These are phyloP conservation scores for Centropristis striata DNA, from an alignment of 2,113 vertebrate species.

Conservation along the genomic window DNA sequence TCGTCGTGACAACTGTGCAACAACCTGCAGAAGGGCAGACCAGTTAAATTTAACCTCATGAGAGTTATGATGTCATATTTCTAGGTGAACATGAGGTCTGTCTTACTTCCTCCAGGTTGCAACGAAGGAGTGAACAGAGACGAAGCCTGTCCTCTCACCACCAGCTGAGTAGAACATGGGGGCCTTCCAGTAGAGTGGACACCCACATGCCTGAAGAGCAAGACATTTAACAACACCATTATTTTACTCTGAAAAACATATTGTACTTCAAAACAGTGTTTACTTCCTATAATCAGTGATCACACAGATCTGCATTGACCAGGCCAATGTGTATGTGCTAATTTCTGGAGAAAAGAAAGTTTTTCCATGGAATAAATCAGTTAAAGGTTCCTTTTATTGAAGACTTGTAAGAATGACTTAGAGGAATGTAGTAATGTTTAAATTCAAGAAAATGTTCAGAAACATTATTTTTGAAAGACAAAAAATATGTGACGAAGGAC, in stretches of 20 bases:
- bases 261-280: not conserved
- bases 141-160: constrained; percentile 93
- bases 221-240: constrained; percentile 10
- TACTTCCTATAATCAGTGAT: constrained; percentile 24
- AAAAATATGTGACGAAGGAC: no score
- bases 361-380: constrained; percentile 5
- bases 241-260: constrained; percentile 12
- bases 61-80: not conserved
- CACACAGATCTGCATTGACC: not conserved
- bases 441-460: no score
- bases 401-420: no score
- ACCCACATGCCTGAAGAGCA: constrained; percentile 90
- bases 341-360: not conserved
- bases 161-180: constrained; percentile 94
- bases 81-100: not conserved
- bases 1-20: constrained; percentile 94
- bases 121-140: constrained; percentile 93
- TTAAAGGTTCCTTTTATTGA: no score
- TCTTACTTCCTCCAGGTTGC: constrained; percentile 97
- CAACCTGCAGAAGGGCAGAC: constrained; percentile 84
- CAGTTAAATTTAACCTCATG: not conserved
- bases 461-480: no score
- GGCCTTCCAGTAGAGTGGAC: constrained; percentile 98
- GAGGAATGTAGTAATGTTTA: no score
- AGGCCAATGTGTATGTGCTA: no score